Evolutionary conservation across 2,113 vertebrate species (phyloP).

Genomic region (Sigmodon hispidus): DNA sequence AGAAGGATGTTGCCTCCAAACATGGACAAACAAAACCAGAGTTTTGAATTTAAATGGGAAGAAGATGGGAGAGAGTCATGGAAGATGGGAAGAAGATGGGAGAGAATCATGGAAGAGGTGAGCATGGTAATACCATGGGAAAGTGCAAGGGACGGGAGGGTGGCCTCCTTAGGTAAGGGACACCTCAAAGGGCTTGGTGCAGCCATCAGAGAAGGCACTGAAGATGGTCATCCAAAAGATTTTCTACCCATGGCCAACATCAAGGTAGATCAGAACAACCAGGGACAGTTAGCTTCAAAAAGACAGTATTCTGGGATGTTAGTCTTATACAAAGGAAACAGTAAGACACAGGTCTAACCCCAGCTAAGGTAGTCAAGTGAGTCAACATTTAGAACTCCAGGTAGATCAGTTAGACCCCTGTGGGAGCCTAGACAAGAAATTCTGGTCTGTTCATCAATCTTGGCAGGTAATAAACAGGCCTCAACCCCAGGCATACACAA

Average conservation of each 20-base stretch:
- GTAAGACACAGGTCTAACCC: not conserved
- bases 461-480: not conserved
- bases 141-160: too few species aligned
- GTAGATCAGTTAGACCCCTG: not conserved
- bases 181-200: not conserved
- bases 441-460: not conserved
- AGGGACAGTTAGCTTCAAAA: not conserved
- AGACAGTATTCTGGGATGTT: not conserved
- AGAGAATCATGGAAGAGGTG: not conserved
- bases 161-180: not conserved
- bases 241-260: too few species aligned
- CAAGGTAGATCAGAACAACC: too few species aligned
- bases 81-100: not conserved
- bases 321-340: not conserved
- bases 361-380: not conserved
- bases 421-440: conserved; percentile 22
- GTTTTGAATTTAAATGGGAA: not conserved
- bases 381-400: not conserved
- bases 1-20: not conserved
- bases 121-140: not conserved
- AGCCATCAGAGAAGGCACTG: not conserved
- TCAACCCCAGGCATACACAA: not conserved
- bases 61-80: not conserved
- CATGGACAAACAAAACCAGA: not conserved
- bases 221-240: not conserved